Evolutionary conservation across 2,113 vertebrate species (phyloP).

Genomic region (Eleginops maclovinus): DNA sequence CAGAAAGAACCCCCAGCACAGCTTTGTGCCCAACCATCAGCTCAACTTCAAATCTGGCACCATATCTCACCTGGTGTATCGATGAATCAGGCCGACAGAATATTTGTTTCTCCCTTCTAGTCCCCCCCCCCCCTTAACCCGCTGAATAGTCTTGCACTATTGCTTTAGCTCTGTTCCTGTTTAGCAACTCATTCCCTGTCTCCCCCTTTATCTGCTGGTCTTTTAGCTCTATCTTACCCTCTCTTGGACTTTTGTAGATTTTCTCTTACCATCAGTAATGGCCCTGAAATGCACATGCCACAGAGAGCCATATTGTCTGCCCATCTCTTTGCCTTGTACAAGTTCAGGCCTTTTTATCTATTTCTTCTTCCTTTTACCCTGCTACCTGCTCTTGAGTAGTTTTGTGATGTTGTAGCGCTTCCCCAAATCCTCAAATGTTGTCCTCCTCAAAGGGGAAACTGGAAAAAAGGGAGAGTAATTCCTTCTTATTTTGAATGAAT

Average conservation of each 20-base stretch:
- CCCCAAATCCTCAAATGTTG: conserved; percentile 60
- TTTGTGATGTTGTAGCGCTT: conserved; percentile 79
- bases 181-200: conserved; percentile 37
- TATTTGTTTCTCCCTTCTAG: conserved; percentile 5
- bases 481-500: conserved; percentile 68
- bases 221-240: conserved; percentile 37
- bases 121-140: conserved; percentile 3
- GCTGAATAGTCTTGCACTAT: conserved; percentile 60
- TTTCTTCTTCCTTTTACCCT: conserved; percentile 56
- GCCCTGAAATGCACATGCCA: conserved; percentile 66
- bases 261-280: conserved; percentile 52
- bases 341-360: conserved; percentile 65
- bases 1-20: conserved; percentile 92
- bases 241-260: conserved; percentile 60
- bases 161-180: conserved; percentile 57
- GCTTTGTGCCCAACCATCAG: conserved; percentile 94
- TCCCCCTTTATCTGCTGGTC: conserved; percentile 40
- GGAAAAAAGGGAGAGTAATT: conserved; percentile 57
- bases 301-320: conserved; percentile 64
- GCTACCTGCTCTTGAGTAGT: conserved; percentile 77
- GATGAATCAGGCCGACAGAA: conserved; percentile 80
- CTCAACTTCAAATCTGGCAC: conserved; percentile 94
- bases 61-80: conserved; percentile 94
- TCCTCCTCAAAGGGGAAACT: conserved; percentile 59
- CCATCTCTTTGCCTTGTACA: conserved; percentile 75